Base-by-base conservation (phyloP, 2,797 vertebrate species). In the Microcaecilia unicolor region DNA sequence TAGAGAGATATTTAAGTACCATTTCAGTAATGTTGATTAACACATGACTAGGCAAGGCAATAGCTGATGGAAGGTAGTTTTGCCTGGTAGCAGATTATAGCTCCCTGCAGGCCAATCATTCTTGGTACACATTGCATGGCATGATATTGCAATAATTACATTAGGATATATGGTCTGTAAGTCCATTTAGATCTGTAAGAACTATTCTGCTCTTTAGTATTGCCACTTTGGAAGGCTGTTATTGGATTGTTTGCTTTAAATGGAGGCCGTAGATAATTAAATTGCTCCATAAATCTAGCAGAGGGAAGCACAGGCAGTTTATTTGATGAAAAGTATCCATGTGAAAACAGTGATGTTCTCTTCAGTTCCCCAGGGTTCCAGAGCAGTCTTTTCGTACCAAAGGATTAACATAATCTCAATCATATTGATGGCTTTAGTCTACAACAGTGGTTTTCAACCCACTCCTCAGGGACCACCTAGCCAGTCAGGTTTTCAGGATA, bases 211-310 rank as follows among this genome's bases (percentile, higher is more conserved):
- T 54, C 58, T 60, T 48, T 53, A 48, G 41, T 48, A 44, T 52
- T 39, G 10, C 36, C 46, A 37, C 49, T 48, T 50, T 44, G 44
- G 38, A 34, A 57, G 42, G 46, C 58, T 64, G 44, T 65, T 44
- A 40, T 43, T 24, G 54, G 38, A 63, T 55, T 59, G 55, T 64
- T 34, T 42, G 41, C 43, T 58, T 48, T 46, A 51, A 18, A 51
- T 63, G 51, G 50, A 39, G 56, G 55, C 51, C 43, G 55, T 58
- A 53, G 61, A 55, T 61, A 52, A 67, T 58, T 55, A 28, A 50
- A 64, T 54, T 28, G 31, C 23, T 7, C 10, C 53, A 21, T 28
- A 35, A 28, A 35, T 28, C 42, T 43, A 18, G 11, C 21, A 58
- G 25, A 27, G 37, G 25, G 12, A 49, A 54, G 29, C 38, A 41